Evolutionary conservation across 2,113 vertebrate genomes (phyloP).

Genomic region (Cynocephalus volans): DNA sequence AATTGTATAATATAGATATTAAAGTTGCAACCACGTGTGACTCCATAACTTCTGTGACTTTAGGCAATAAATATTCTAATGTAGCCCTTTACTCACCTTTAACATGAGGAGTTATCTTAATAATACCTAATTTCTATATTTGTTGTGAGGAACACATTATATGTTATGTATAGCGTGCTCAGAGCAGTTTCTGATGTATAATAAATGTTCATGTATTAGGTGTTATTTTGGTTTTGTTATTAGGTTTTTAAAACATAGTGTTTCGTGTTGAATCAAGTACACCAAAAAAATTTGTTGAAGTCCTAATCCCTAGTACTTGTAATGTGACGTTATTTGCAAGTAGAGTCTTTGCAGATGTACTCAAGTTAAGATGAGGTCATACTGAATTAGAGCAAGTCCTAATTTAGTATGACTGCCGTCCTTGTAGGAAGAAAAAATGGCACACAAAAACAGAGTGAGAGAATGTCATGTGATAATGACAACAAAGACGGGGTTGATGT

Average conservation of each 20-base stretch:
- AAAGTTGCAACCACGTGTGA: neutral
- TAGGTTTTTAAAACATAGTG: neutral
- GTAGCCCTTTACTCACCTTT: neutral
- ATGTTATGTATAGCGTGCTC: neutral
- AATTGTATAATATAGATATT: neutral
- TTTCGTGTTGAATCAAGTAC: neutral
- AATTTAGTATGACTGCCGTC: neutral
- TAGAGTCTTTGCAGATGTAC: neutral
- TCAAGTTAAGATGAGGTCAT: neutral
- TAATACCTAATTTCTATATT: neutral
- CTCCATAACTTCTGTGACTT: neutral
- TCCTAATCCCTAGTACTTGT: neutral
- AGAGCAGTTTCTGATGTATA: neutral
- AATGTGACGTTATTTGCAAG: neutral
- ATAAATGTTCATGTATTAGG: neutral
- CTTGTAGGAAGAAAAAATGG: neutral
- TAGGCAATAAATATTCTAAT: neutral
- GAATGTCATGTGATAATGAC: neutral
- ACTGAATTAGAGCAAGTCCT: neutral
- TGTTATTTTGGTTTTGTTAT: neutral
- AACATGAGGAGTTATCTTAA: neutral
- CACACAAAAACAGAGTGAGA: neutral
- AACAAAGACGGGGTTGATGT: neutral
- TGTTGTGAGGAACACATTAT: neutral
- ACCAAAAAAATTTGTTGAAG: neutral